Conservation (phyloP, 2,113 vertebrate genomes). For the Sturnus vulgaris region DNA sequence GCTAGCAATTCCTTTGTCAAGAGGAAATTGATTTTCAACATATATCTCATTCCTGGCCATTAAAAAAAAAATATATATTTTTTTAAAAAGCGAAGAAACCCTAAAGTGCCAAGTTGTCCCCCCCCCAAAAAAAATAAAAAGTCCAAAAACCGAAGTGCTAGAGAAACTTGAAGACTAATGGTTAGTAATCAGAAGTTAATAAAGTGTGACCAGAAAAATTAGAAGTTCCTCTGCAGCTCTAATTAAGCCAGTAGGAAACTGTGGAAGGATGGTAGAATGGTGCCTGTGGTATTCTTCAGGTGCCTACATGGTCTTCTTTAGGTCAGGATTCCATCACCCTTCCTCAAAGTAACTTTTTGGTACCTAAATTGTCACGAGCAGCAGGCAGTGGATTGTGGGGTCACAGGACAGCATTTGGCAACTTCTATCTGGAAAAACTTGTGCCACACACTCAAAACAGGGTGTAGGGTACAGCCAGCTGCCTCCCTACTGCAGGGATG, state of each 20-base stretch:
- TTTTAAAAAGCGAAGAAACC: not conserved
- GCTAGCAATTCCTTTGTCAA: not conserved
- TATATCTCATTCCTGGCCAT: not conserved
- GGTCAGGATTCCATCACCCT: not conserved
- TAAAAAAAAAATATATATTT: not conserved
- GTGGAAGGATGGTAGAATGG: not conserved
- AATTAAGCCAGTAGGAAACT: not conserved
- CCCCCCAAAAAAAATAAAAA: too few relatives aligned
- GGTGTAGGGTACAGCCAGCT: not conserved
- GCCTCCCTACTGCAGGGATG: not conserved
- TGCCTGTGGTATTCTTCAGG: not conserved
- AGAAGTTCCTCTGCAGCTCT: constrained; percentile 14
- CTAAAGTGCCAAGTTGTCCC: not conserved
- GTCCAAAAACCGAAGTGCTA: not conserved
- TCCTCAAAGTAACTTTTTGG: not conserved
- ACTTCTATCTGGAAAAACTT: not conserved
- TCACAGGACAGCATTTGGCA: not conserved
- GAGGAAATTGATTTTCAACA: constrained; percentile 20
- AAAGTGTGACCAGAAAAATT: constrained; percentile 43
- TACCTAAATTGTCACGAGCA: not conserved
- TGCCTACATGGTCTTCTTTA: not conserved
- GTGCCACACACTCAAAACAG: rapidly evolving
- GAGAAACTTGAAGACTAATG: not conserved
- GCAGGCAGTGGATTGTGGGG: not conserved
- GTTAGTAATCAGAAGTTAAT: constrained; percentile 18